Evolutionary conservation across 2,888 invertebrate species (phyloP).

Genomic region (Buathra laborator): DNA sequence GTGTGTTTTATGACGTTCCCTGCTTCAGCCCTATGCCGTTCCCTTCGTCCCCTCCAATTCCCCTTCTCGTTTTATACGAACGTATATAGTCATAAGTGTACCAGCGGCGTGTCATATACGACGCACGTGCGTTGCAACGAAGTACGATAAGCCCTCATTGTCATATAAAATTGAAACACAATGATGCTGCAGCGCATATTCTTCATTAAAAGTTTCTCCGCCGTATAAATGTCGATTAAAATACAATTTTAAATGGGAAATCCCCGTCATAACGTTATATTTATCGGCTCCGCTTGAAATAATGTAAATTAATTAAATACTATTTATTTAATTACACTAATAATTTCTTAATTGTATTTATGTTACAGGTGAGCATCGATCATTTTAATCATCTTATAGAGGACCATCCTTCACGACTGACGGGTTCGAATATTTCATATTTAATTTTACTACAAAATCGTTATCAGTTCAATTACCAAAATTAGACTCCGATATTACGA

Average conservation of each 20-base stretch:
- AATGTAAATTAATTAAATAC: background rate
- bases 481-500: background rate
- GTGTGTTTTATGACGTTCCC: slow-evolving; percentile 37
- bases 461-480: background rate
- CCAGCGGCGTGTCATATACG: background rate
- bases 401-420: background rate
- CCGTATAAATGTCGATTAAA: background rate
- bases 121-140: slow-evolving; percentile 11
- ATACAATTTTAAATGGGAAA: background rate
- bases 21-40: slow-evolving; percentile 10
- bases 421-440: slow-evolving; percentile 7
- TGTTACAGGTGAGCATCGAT: slow-evolving; percentile 34
- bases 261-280: background rate
- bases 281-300: background rate
- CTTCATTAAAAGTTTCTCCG: background rate
- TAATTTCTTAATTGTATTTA: background rate
- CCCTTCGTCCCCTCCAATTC: background rate
- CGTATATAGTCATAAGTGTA: background rate
- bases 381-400: background rate
- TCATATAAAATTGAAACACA: background rate
- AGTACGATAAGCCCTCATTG: background rate
- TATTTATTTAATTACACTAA: background rate
- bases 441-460: background rate
- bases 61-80: background rate
- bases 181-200: background rate